phyloP scores from a whole-genome alignment of 2,113 vertebrate genomes.

The Laterallus jamaicensis region DNA sequence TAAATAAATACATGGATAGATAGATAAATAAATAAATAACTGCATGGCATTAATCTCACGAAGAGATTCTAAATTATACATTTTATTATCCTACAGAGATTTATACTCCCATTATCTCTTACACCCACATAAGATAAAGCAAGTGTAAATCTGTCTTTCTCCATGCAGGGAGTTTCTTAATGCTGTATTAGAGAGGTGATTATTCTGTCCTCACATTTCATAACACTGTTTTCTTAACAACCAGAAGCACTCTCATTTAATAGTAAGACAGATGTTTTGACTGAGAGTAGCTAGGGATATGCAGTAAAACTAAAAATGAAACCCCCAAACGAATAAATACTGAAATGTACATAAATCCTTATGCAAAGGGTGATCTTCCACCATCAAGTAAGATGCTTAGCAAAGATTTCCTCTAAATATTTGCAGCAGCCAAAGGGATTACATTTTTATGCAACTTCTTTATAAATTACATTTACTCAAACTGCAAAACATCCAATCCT shows the following conservation, averaged over 20 bases:
- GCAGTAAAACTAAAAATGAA: slow-evolving; percentile 25
- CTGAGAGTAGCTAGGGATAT: neutral
- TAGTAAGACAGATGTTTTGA: slow-evolving; percentile 66
- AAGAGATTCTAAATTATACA: slow-evolving; percentile 53
- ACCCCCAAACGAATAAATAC: neutral
- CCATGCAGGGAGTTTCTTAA: slow-evolving; percentile 19
- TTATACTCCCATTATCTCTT: slow-evolving; percentile 61
- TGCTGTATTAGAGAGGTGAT: slow-evolving; percentile 36
- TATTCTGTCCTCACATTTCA: slow-evolving; percentile 47
- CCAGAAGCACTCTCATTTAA: slow-evolving; percentile 49
- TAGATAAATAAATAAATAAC: neutral
- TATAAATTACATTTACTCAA: neutral
- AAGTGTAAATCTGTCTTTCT: slow-evolving; percentile 13
- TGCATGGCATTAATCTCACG: neutral
- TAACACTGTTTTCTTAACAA: slow-evolving; percentile 59
- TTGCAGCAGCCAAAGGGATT: neutral
- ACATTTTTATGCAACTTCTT: neutral
- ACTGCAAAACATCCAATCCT: neutral
- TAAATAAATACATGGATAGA: too few species aligned
- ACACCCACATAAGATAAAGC: slow-evolving; percentile 36
- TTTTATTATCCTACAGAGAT: slow-evolving; percentile 61
- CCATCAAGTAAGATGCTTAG: neutral
- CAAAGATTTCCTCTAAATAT: neutral
- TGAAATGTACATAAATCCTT: neutral
- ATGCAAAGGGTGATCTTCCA: neutral